phyloP scores from a whole-genome alignment of 2,113 vertebrate species.

The Lates calcarifer region DNA sequence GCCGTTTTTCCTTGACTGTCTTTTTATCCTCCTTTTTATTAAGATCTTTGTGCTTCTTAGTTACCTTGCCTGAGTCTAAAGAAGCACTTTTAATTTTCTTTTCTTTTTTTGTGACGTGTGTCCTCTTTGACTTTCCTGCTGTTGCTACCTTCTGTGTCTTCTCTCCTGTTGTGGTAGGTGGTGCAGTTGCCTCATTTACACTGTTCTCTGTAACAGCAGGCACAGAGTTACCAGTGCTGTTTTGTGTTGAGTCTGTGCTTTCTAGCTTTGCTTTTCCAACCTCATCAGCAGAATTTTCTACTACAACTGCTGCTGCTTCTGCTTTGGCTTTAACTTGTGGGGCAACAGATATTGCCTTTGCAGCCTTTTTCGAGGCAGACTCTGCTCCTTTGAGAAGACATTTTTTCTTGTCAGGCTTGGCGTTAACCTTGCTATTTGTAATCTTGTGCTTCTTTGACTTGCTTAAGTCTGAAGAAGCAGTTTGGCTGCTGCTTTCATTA shows the following conservation, averaged over 20 bases:
- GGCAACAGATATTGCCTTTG: not conserved
- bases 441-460: slow-evolving; percentile 33
- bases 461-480: slow-evolving; percentile 7
- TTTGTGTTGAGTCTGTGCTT: slow-evolving; percentile 17
- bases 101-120: not conserved
- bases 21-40: slow-evolving; percentile 8
- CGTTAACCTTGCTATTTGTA: not conserved
- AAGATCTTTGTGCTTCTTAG: slow-evolving; percentile 18
- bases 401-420: slow-evolving; percentile 23
- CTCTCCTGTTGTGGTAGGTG: not conserved
- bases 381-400: not conserved
- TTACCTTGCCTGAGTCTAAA: slow-evolving; percentile 7
- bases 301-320: not conserved
- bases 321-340: slow-evolving; percentile 6
- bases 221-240: not conserved
- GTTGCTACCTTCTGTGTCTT: not conserved
- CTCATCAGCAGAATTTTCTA: not conserved
- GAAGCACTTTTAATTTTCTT: not conserved
- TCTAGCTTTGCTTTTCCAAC: slow-evolving; percentile 22
- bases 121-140: slow-evolving; percentile 15
- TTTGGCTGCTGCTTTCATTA: not conserved
- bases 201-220: not conserved
- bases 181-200: not conserved
- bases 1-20: not conserved
- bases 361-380: not conserved